Evolutionary conservation across 2,113 vertebrate genomes (phyloP).

Genomic region (Phasianus colchicus): DNA sequence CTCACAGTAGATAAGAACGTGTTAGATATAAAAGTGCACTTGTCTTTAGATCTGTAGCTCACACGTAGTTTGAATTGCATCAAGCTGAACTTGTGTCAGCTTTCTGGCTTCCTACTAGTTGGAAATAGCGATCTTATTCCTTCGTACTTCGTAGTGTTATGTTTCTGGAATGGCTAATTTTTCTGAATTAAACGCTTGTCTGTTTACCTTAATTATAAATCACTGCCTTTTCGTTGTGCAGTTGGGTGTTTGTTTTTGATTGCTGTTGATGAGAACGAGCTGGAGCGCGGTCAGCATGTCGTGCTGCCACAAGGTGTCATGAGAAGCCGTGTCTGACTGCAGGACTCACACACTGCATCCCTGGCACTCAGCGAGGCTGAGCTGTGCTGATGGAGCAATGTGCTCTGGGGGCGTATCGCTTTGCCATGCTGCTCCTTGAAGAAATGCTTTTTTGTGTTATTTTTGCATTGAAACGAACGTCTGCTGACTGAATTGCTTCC

Average conservation of each 20-base stretch:
- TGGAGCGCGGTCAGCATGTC: background rate
- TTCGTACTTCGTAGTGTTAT: background rate
- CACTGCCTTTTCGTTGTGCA: background rate
- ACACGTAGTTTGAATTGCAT: background rate
- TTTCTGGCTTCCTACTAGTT: background rate
- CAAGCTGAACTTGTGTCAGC: background rate
- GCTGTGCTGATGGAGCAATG: background rate
- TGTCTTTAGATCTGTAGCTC: background rate
- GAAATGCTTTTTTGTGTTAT: background rate
- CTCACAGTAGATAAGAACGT: background rate
- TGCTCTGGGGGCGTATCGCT: background rate
- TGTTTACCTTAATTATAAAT: background rate
- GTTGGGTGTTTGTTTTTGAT: background rate
- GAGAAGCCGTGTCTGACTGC: background rate
- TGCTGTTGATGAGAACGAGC: background rate
- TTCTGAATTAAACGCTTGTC: background rate
- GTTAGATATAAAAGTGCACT: background rate
- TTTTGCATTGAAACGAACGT: background rate
- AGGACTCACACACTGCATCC: fast-evolving
- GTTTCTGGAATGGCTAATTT: background rate
- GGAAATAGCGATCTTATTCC: background rate
- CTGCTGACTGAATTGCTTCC: background rate
- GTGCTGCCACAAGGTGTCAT: constrained; percentile 64
- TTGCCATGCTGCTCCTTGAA: background rate
- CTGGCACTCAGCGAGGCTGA: fast-evolving